Evolutionary conservation across 2,113 vertebrate genomes (phyloP).

Genomic region (Amphiprion ocellaris): DNA sequence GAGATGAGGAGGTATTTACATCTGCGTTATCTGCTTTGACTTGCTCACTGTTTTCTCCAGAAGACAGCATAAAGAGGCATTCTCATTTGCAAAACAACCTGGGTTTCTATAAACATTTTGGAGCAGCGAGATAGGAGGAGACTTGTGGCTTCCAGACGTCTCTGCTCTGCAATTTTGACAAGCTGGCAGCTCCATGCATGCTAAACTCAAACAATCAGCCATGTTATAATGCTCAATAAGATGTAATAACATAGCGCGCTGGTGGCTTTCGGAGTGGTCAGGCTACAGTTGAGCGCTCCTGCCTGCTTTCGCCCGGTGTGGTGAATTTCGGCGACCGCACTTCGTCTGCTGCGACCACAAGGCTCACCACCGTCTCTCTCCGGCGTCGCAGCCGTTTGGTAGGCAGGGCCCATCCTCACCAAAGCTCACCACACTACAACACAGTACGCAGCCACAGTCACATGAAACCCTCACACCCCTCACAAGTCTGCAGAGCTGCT

Average conservation of each 20-base stretch:
- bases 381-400: constrained; percentile 61
- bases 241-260: constrained; percentile 67
- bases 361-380: constrained; percentile 74
- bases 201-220: constrained; percentile 59
- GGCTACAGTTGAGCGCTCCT: constrained; percentile 65
- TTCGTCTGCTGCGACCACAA: constrained; percentile 74
- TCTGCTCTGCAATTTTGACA: constrained; percentile 51
- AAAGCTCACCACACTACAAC: constrained; percentile 70
- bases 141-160: constrained; percentile 35
- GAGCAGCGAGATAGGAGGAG: constrained; percentile 45
- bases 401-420: constrained; percentile 68
- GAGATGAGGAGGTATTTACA: constrained; percentile 69
- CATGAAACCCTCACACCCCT: constrained; percentile 48
- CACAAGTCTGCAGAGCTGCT: constrained; percentile 39
- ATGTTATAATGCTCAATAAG: constrained; percentile 66
- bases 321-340: constrained; percentile 60
- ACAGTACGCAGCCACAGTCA: constrained; percentile 57
- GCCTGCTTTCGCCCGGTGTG: constrained; percentile 59
- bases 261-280: constrained; percentile 72
- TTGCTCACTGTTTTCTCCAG: constrained; percentile 44
- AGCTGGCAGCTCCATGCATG: constrained; percentile 50
- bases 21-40: constrained; percentile 64
- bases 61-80: constrained; percentile 56
- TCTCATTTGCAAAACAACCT: constrained; percentile 60
- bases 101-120: constrained; percentile 59